phyloP scores from a whole-genome alignment of 1,140 invertebrate species.

The Calycopis cecrops region DNA sequence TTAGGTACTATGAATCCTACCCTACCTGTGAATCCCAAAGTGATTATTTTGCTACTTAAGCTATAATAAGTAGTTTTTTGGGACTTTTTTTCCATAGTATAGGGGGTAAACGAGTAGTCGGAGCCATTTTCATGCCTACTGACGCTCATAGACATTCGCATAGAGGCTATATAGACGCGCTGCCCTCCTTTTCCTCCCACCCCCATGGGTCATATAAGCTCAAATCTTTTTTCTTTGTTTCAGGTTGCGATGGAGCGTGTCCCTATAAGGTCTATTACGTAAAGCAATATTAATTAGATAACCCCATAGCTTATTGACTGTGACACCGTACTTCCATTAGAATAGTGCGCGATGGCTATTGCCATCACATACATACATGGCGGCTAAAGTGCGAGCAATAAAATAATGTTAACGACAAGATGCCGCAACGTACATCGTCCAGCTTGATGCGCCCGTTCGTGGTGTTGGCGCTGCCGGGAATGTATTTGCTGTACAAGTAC shows the following conservation, averaged over 20 bases:
- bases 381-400: constrained; percentile 24
- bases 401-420: constrained; percentile 55
- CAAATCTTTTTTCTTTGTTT: too few species aligned
- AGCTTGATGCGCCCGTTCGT: constrained; percentile 87
- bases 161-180: too few species aligned
- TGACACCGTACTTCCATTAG: constrained; percentile 51
- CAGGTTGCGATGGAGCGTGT: constrained; percentile 37
- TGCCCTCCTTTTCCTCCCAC: too few species aligned
- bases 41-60: too few species aligned
- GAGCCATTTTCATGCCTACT: too few species aligned
- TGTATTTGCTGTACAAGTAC: constrained; percentile 94
- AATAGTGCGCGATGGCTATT: constrained; percentile 22
- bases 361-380: constrained; percentile 3
- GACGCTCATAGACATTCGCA: too few species aligned
- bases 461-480: constrained; percentile 87
- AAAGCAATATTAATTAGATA: constrained; percentile 63
- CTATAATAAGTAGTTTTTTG: too few species aligned
- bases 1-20: too few species aligned
- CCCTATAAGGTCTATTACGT: constrained; percentile 54
- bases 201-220: too few species aligned
- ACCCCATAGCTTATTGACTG: constrained; percentile 52
- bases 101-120: too few species aligned
- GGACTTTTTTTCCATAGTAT: too few species aligned
- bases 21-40: too few species aligned
- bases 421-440: constrained; percentile 78